These are phyloP conservation scores for Chloroceryle inda DNA, from an alignment of 2,797 vertebrate species.

Conservation along the genomic window DNA sequence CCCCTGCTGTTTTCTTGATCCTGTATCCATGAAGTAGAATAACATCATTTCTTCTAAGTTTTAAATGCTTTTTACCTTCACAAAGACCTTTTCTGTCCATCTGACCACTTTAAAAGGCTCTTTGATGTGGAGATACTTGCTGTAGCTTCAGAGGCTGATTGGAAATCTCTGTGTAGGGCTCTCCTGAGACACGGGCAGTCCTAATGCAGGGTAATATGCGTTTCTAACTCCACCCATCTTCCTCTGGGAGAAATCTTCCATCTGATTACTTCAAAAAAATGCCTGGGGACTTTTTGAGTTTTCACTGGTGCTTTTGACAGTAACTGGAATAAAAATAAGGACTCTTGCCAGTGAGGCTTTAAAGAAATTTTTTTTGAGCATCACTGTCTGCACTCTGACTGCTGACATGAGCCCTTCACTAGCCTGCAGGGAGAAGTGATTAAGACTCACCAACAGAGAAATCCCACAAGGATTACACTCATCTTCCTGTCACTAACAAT, in stretches of 20 bases:
- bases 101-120: background rate
- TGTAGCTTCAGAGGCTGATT: background rate
- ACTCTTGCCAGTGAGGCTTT: background rate
- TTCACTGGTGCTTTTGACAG: slow-evolving; percentile 10
- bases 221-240: background rate
- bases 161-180: background rate
- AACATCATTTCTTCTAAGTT: background rate
- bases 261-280: slow-evolving; percentile 29
- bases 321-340: slow-evolving; percentile 38
- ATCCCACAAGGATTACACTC: slow-evolving; percentile 38
- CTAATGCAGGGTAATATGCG: background rate
- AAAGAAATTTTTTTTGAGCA: slow-evolving; percentile 15
- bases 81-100: background rate
- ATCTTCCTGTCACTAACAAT: slow-evolving; percentile 33
- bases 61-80: background rate
- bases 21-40: background rate
- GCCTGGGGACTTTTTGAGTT: slow-evolving; percentile 2
- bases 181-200: background rate
- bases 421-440: slow-evolving; percentile 17
- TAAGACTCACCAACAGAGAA: slow-evolving; percentile 38
- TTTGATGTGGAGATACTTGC: background rate
- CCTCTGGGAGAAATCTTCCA: slow-evolving; percentile 27
- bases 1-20: background rate
- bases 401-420: slow-evolving; percentile 20
- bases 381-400: background rate